Evolutionary conservation across 23 tunicate species (phyloP), one percentile per base, ranked within the genome.

Genomic region (Halocynthia roretzi): DNA sequence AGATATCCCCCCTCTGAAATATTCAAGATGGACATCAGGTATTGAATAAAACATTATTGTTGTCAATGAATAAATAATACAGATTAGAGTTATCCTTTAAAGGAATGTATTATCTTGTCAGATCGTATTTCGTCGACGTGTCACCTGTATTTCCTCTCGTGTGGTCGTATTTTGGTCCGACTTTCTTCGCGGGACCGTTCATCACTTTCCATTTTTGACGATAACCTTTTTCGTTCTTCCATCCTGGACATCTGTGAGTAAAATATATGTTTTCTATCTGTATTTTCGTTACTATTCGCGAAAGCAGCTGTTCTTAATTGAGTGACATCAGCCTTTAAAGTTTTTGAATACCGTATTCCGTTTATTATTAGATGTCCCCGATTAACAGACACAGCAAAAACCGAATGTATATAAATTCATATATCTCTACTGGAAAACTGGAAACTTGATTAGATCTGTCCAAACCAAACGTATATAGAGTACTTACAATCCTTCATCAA

Each of bases 1-100:
- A 74, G 56, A 56, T 74, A 74, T 53, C 56, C 23, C 18, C 78
- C 78, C 78, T 54, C 78, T 74, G 65, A 49, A 18, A 67, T n/a
- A 15, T 11, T 17, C n/a, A n/a, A 60, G 18, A 60, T 60, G 17
- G 64, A 15, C 1, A 18, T 17, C 64, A 18, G 18, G 64, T 60
- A 18, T 15, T 17, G 18, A 18, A 18, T 60, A 18, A 60, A 15
- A 60, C 64, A 15, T 15, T 60, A 20, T 1, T 67, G 71, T 12
- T 11, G 21, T 67, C 21, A 5, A 14, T 58, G 2, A 58, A 58
- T 58, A 4, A 58, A 58, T 14, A 58, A 58, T 58, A 58, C n/a
- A 58, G 17, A 65, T 15, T 20, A 5, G 19, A 65, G 22, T 0
- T 15, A 65, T 65, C 70, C 2, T 20, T 15, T 11, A 40, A 65